Base-by-base conservation (phyloP, 2,888 invertebrate species). In the Cheilosia impressa region DNA sequence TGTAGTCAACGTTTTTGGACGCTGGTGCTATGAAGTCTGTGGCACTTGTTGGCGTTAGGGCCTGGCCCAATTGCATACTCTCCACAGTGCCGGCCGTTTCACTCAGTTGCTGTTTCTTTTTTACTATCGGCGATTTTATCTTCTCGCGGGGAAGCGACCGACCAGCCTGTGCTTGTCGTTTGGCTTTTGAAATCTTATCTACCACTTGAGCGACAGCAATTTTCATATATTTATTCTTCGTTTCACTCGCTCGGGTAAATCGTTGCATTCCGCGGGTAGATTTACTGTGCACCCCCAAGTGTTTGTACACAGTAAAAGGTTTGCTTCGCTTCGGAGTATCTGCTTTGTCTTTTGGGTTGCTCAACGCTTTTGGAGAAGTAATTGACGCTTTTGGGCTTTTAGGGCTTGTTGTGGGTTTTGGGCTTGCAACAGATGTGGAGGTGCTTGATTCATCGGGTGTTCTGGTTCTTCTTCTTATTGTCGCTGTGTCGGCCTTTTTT, bases 61-160 rank as follows among this genome's bases (percentile, higher is more conserved):
- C 65, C 38, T 89, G 78, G 0, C 91, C 90, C 68, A 91, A 89
- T 13, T 84, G 77, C 69, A 87, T 82, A 47, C 69, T 87, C 5
- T 78, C 82, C 1, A 63, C 57, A 58, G 34, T 17, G 43, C 31
- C 50, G 0, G 63, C 52, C n/a, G 73, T 73, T 31, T 73, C 69
- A 34, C 19, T 9, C 3, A 9, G 7, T 45, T 17, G 45, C 17
- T 45, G 47, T 47, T 47, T 47, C 4, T 19, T 9, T 47, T 47
- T 19, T 2, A 63, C 31, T 72, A 47, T 31, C 72, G 85, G 34
- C 3, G 84, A 65, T 43, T 15, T 55, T 38, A 15, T 13, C 13
- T 6, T 52, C 27, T 7, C 6, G 5, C 9, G 31, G 15, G 9
- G 45, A 1, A 7, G 27, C 5, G 38, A 53, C 15, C 34, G 31